These are phyloP conservation scores for Clarias batrachus DNA, from an alignment of 2,113 vertebrate species.

Conservation along the genomic window DNA sequence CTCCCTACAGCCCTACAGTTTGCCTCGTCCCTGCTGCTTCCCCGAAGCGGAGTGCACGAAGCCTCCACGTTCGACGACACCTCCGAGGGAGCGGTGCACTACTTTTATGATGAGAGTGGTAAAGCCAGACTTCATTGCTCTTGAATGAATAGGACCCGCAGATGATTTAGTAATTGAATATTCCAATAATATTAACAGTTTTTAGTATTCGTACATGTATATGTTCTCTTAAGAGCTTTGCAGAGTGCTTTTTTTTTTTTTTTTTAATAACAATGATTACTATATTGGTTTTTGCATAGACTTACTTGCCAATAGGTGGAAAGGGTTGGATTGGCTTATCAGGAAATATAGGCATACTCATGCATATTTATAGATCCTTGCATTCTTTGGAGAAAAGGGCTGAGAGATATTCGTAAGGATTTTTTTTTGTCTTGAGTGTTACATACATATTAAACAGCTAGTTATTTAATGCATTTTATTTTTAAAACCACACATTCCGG, in stretches of 20 bases:
- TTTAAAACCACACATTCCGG: not conserved
- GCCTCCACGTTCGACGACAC: constrained; percentile 90
- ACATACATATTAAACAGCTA: not conserved
- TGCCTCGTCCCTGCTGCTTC: constrained; percentile 81
- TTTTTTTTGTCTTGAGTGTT: not conserved
- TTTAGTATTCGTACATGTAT: not conserved
- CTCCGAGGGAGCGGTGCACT: constrained; percentile 86
- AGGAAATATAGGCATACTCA: not conserved
- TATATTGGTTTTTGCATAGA: not conserved
- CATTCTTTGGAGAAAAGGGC: not conserved
- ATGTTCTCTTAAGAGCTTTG: not conserved
- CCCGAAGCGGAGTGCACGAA: constrained; percentile 83
- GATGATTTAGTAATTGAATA: not conserved
- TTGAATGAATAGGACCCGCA: not conserved
- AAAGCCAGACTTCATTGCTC: constrained; percentile 46
- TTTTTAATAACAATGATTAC: not conserved
- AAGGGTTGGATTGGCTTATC: not conserved
- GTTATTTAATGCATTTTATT: not conserved
- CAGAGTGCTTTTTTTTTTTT: not conserved
- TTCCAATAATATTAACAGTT: not conserved
- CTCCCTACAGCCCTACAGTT: constrained; percentile 87
- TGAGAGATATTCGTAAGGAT: not conserved
- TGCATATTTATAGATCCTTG: not conserved
- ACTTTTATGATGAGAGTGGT: constrained; percentile 89
- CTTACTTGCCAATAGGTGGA: not conserved